Evolutionary conservation across 2,797 vertebrate species (phyloP).

Genomic region (Rallus crepitans): DNA sequence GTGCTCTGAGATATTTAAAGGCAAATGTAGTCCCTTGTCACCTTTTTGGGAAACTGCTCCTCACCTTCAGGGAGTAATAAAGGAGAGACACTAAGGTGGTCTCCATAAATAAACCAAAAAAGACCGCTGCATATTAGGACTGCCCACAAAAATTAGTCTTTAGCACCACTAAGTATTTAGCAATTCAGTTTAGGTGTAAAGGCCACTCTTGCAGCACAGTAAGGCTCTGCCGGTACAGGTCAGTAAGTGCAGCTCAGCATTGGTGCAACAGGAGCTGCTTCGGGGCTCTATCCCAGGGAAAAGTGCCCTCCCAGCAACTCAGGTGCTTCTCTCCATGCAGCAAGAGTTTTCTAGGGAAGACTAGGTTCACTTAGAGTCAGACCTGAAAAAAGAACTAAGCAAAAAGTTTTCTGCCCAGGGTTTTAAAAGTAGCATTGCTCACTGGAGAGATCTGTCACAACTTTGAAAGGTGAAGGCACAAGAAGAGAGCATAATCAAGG

Average conservation of each 20-base stretch:
- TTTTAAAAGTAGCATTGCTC: not conserved
- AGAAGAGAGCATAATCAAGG: not conserved
- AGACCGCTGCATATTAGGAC: not conserved
- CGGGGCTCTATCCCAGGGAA: not conserved
- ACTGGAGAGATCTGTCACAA: not conserved
- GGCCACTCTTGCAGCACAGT: not conserved
- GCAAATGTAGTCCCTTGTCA: not conserved
- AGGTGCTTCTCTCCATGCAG: not conserved
- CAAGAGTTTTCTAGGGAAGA: not conserved
- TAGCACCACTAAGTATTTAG: not conserved
- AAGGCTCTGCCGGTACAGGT: not conserved
- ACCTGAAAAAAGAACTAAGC: not conserved
- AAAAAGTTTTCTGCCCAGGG: not conserved
- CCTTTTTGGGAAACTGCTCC: not conserved
- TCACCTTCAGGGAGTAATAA: not conserved
- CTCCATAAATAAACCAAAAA: not conserved
- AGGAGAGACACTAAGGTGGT: not conserved
- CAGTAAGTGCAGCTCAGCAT: not conserved
- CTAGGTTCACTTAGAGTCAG: not conserved
- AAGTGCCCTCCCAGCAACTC: not conserved
- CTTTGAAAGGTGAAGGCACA: constrained; percentile 42
- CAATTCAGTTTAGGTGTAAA: not conserved
- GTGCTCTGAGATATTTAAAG: not conserved
- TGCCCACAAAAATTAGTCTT: not conserved
- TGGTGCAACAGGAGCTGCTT: not conserved